Evolutionary conservation across 2,113 vertebrate genomes (phyloP).

Genomic region (Oncorhynchus masou): DNA sequence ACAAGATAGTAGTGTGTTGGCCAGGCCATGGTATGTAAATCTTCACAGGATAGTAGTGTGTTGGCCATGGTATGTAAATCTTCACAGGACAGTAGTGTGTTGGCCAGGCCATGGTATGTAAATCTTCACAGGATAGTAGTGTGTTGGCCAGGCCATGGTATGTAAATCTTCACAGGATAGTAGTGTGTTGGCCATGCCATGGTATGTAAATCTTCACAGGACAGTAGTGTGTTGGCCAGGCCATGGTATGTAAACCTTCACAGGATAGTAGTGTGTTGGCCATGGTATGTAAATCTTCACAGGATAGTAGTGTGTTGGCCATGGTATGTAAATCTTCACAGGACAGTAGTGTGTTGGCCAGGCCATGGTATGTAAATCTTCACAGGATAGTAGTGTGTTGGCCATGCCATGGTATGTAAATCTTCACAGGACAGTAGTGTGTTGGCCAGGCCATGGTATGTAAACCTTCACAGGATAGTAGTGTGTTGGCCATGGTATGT

Average conservation of each 20-base stretch:
- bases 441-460: no score
- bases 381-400: not conserved
- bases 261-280: not conserved
- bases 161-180: not conserved
- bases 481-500: no score
- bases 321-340: not conserved
- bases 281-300: not conserved
- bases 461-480: no score
- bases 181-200: not conserved
- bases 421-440: not conserved
- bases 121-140: not conserved
- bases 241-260: not conserved
- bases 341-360: not conserved
- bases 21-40: not conserved
- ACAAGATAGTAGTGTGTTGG: not conserved
- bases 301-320: not conserved
- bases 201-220: not conserved
- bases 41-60: not conserved
- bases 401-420: no score
- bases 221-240: not conserved
- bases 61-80: not conserved
- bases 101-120: slow-evolving; percentile 1
- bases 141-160: no score
- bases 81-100: not conserved
- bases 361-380: not conserved